Conservation (phyloP, 1,140 invertebrate genomes). For the Orius insidiosus region DNA sequence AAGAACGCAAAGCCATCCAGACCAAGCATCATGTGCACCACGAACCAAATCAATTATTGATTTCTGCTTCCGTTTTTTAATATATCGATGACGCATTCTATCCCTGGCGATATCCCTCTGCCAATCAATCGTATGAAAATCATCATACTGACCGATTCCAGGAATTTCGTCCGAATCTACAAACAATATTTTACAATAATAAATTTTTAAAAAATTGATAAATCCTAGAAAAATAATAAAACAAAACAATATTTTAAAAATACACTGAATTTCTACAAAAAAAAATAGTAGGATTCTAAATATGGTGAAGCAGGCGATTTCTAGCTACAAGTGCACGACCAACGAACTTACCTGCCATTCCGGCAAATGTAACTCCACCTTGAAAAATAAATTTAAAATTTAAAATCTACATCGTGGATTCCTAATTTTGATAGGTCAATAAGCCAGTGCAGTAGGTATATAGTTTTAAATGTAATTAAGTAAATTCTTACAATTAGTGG, state of each 20-base stretch:
- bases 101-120: slow-evolving; percentile 92
- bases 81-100: slow-evolving; percentile 83
- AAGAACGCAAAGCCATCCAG: slow-evolving; percentile 96
- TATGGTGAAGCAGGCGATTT: too few species aligned
- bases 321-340: background rate
- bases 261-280: too few species aligned
- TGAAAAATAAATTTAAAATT: slow-evolving; percentile 20
- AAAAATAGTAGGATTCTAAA: too few species aligned
- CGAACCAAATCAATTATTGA: slow-evolving; percentile 47
- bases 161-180: slow-evolving; percentile 66
- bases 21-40: slow-evolving; percentile 91
- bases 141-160: slow-evolving; percentile 94
- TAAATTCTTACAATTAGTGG: background rate
- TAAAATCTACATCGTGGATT: background rate
- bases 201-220: slow-evolving; percentile 1
- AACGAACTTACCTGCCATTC: slow-evolving; percentile 19
- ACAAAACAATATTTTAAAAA: too few species aligned
- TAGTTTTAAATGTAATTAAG: background rate
- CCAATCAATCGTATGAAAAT: slow-evolving; percentile 99
- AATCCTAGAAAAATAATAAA: background rate
- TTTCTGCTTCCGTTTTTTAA: slow-evolving; percentile 78
- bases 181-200: too few species aligned
- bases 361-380: slow-evolving; percentile 36
- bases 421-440: background rate
- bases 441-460: background rate